Conservation (phyloP, 2,888 invertebrate species). For the Tenthredo amoena region DNA sequence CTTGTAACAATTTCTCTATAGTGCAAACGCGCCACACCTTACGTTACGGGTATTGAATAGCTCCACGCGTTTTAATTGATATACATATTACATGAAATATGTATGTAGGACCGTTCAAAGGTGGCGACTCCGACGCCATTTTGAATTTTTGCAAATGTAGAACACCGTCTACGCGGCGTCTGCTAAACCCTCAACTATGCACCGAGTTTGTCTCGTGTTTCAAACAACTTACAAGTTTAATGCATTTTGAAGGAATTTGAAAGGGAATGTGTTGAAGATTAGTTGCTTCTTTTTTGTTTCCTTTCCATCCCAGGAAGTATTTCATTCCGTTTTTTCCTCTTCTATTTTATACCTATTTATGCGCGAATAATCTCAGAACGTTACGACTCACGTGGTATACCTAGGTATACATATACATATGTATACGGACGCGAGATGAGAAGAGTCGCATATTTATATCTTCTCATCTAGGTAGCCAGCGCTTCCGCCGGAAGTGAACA, state of each 20-base stretch:
- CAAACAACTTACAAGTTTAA: background rate
- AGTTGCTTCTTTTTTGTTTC: background rate
- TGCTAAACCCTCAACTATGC: slow-evolving; percentile 27
- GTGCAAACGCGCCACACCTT: slow-evolving; percentile 31
- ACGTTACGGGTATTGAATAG: background rate
- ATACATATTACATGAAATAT: slow-evolving; percentile 40
- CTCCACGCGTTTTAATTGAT: background rate
- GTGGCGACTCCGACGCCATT: slow-evolving; percentile 43
- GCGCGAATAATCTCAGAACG: background rate
- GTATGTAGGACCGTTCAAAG: slow-evolving; percentile 42
- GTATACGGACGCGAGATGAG: slow-evolving; percentile 24
- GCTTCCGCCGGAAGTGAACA: slow-evolving; percentile 60
- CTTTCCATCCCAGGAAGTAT: background rate
- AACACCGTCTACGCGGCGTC: slow-evolving; percentile 45
- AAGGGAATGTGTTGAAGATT: background rate
- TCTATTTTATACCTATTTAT: slow-evolving; percentile 57
- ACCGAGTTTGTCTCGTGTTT: background rate
- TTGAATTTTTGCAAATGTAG: slow-evolving; percentile 49
- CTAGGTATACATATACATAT: background rate
- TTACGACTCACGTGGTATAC: background rate
- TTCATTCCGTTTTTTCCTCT: slow-evolving; percentile 10
- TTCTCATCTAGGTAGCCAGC: slow-evolving; percentile 51
- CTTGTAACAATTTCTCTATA: background rate
- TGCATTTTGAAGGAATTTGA: background rate
- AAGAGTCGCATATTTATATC: slow-evolving; percentile 26